Percentiles rank a stretch among this genome's conserved stretches.
These are phyloP conservation scores for Protaetia brevitarsis DNA, from an alignment of 1,140 invertebrate genomes.

Conservation along the genomic window DNA sequence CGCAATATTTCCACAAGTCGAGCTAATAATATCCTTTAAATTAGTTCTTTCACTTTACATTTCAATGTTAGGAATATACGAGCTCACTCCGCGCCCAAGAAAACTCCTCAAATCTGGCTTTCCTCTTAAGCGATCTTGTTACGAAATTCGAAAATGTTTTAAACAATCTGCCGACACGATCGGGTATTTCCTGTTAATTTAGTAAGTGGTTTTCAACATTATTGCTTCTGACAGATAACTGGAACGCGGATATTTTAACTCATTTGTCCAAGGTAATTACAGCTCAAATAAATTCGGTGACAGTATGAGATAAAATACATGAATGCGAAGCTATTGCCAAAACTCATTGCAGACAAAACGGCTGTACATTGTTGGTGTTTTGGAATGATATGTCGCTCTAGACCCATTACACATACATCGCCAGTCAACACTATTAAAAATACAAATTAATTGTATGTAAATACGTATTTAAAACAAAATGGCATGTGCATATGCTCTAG, in stretches of 20 bases:
- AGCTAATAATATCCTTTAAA: constrained; percentile 11
- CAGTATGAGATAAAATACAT: no score
- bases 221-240: background rate
- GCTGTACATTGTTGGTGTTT: no score
- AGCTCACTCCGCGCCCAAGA: background rate
- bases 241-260: background rate
- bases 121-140: constrained; percentile 1
- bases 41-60: background rate
- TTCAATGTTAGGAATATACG: background rate
- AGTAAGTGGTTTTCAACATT: background rate
- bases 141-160: background rate
- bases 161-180: background rate
- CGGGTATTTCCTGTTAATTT: background rate
- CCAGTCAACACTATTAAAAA: no score
- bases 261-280: background rate
- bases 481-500: no score
- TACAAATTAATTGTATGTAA: no score
- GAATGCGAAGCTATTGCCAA: no score
- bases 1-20: background rate
- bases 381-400: no score
- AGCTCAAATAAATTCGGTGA: background rate
- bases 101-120: background rate
- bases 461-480: no score
- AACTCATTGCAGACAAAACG: no score
- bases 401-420: no score